phyloP scores from a whole-genome alignment of 2,113 vertebrate species.

The Petrocephalus zakoni region DNA sequence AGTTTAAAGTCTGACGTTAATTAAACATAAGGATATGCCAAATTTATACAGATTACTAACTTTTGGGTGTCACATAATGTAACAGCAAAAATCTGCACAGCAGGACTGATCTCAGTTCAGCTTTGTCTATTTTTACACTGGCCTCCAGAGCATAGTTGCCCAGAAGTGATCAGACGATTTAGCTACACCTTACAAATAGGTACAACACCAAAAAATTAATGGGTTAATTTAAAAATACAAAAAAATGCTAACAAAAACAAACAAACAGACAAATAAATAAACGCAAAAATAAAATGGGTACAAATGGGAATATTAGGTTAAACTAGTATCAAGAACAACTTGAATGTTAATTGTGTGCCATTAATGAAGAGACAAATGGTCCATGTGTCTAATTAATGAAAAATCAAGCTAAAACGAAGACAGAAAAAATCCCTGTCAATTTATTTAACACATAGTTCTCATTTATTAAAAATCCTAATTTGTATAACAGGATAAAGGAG shows the following conservation, averaged over 20 bases:
- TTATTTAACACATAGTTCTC: neutral
- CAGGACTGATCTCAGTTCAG: neutral
- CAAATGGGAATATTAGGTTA: neutral
- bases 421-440: neutral
- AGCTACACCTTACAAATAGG: neutral
- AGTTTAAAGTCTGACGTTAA: neutral
- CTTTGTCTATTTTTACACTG: neutral
- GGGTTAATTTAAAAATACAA: neutral
- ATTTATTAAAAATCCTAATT: neutral
- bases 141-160: neutral
- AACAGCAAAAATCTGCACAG: neutral
- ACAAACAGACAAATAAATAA: neutral
- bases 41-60: neutral
- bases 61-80: neutral
- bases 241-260: neutral
- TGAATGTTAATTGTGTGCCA: neutral
- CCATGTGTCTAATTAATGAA: neutral
- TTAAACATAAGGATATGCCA: neutral
- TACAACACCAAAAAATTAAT: neutral
- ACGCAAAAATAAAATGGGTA: neutral
- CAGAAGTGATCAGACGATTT: neutral
- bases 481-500: neutral
- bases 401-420: neutral
- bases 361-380: neutral
- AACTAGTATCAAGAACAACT: neutral